A percentile compares a stretch with the other conserved stretches of the same genome.
Evolutionary conservation across 2,113 vertebrate genomes (phyloP).

Genomic region (Carlito syrichta): DNA sequence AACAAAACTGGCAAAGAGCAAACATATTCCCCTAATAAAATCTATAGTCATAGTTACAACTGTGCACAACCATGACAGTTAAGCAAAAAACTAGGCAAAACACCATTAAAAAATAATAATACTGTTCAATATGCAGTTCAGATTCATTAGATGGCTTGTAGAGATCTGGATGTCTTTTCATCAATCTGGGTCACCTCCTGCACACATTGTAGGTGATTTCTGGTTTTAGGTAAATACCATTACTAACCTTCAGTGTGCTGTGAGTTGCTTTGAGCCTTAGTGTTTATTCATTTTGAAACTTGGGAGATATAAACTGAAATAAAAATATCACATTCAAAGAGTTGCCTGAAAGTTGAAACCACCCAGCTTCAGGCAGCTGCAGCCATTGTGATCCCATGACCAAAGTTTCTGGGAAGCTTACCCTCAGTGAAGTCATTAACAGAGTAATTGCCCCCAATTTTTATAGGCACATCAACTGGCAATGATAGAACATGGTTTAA

Average conservation of each 20-base stretch:
- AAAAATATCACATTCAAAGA: conserved; percentile 21
- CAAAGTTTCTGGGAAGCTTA: background rate
- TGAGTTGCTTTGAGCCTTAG: conserved; percentile 28
- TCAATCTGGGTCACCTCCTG: background rate
- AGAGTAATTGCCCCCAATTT: background rate
- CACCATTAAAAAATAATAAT: background rate
- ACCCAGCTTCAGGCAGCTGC: background rate
- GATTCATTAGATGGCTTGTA: background rate
- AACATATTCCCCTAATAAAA: conserved; percentile 2
- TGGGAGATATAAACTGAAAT: conserved; percentile 32
- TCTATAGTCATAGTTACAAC: background rate
- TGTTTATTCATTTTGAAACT: conserved; percentile 2
- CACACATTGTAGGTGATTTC: background rate
- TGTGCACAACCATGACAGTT: background rate
- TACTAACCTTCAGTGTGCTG: background rate
- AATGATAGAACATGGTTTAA: background rate
- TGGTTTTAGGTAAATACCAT: background rate
- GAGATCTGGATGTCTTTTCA: background rate
- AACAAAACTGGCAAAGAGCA: background rate
- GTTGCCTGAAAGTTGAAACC: conserved; percentile 44
- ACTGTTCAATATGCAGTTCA: background rate
- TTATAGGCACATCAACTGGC: background rate
- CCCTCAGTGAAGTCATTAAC: background rate
- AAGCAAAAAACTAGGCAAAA: background rate
- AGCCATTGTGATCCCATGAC: background rate